These are phyloP conservation scores for Sminthurides aquaticus DNA, from an alignment of 2,888 invertebrate genomes.

Conservation along the genomic window DNA sequence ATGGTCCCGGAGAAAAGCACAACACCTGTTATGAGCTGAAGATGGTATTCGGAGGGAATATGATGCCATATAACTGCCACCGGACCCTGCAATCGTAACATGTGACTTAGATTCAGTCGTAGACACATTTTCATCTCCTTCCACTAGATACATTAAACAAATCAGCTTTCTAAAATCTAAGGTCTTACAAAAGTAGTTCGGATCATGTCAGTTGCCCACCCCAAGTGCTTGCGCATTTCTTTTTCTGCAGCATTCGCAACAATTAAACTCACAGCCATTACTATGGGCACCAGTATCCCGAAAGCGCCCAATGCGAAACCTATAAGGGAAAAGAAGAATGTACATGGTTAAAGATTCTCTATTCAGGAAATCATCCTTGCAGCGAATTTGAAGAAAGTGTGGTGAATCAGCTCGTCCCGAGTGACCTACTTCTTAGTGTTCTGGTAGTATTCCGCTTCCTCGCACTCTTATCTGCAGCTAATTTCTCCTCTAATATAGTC, in stretches of 20 bases:
- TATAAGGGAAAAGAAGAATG: slow-evolving; percentile 22
- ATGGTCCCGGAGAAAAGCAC: slow-evolving; percentile 35
- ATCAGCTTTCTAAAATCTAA: too few species aligned
- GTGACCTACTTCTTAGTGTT: slow-evolving; percentile 22
- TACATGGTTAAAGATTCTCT: background rate
- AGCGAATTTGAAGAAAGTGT: too few species aligned
- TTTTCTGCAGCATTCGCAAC: slow-evolving; percentile 35
- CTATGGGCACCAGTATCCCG: slow-evolving; percentile 35
- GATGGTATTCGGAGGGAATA: slow-evolving; percentile 34
- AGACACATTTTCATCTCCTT: background rate
- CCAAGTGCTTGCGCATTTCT: slow-evolving; percentile 38
- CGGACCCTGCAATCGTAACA: slow-evolving; percentile 39
- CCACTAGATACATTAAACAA: background rate
- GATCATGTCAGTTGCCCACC: slow-evolving; percentile 31
- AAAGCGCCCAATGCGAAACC: slow-evolving; percentile 34
- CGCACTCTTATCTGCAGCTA: slow-evolving; percentile 47
- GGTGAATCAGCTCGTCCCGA: too few species aligned
- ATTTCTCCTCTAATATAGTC: slow-evolving; percentile 48
- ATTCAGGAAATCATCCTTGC: background rate
- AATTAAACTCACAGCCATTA: slow-evolving; percentile 34
- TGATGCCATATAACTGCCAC: slow-evolving; percentile 31
- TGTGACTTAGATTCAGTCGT: background rate
- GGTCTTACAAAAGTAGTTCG: slow-evolving; percentile 32
- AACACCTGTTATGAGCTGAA: slow-evolving; percentile 34
- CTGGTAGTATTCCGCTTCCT: slow-evolving; percentile 36